Percentiles rank a stretch among this genome's conserved stretches.
phyloP scores from a whole-genome alignment of 2,113 vertebrate species.

The Daphoenositta chrysoptera region DNA sequence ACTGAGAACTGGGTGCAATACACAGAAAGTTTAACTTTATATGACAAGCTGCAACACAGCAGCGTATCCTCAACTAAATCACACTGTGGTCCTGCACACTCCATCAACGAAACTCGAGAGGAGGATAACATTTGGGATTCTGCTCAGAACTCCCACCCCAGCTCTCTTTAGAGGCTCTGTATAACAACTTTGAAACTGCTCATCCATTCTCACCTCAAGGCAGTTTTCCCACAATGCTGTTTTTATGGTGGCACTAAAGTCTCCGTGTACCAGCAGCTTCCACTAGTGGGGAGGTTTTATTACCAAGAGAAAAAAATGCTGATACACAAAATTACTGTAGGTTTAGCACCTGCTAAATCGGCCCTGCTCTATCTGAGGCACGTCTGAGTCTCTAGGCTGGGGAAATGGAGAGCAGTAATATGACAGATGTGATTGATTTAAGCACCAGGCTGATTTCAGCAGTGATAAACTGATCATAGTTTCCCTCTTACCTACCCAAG shows the following conservation, averaged over 20 bases:
- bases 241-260: constrained; percentile 48
- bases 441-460: not conserved
- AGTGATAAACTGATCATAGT: not conserved
- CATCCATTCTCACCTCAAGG: constrained; percentile 20
- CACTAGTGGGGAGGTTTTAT: not conserved
- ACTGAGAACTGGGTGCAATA: not conserved
- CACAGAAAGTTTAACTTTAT: not conserved
- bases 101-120: not conserved
- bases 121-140: not conserved
- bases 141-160: not conserved
- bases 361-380: not conserved
- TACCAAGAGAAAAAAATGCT: constrained; percentile 25
- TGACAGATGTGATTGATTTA: not conserved
- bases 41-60: not conserved
- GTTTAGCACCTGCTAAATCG: constrained; percentile 34
- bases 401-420: not conserved
- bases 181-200: constrained; percentile 12
- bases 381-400: not conserved
- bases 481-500: not conserved
- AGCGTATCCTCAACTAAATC: not conserved
- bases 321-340: constrained; percentile 17
- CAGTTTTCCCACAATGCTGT: constrained; percentile 16
- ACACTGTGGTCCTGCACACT: not conserved
- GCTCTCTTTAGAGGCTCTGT: not conserved
- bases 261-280: not conserved